phyloP scores from a whole-genome alignment of 2,797 vertebrate species.

The Fistularia tabacaria region DNA sequence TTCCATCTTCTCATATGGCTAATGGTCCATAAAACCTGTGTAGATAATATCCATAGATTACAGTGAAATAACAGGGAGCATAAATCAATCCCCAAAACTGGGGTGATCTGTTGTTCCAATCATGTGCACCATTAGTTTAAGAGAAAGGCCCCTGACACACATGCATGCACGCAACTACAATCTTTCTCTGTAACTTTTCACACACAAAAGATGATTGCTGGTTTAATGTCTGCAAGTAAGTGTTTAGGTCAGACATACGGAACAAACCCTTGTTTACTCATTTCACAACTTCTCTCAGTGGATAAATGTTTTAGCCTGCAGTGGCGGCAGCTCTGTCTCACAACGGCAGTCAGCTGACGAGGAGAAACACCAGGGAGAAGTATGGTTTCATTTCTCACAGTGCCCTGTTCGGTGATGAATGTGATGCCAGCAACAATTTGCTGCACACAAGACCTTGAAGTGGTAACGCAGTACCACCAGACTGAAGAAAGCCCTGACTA shows the following conservation, averaged over 20 bases:
- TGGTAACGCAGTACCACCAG: too few relatives aligned
- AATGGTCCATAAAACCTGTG: slow-evolving; percentile 69
- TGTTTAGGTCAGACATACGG: not conserved
- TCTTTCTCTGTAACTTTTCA: slow-evolving; percentile 16
- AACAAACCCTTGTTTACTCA: not conserved
- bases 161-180: slow-evolving; percentile 22
- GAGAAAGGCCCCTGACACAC: slow-evolving; percentile 38
- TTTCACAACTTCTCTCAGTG: too few relatives aligned
- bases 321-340: too few relatives aligned
- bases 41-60: slow-evolving; percentile 67
- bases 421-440: too few relatives aligned
- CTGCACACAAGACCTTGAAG: too few relatives aligned
- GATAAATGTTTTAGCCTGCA: too few relatives aligned
- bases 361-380: not conserved
- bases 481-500: too few relatives aligned
- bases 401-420: not conserved
- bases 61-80: slow-evolving; percentile 61
- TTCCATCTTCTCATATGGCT: slow-evolving; percentile 58
- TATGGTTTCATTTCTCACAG: not conserved
- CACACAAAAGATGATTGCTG: slow-evolving; percentile 5
- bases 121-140: slow-evolving; percentile 60
- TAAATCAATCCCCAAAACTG: slow-evolving; percentile 60
- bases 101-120: slow-evolving; percentile 62
- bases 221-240: slow-evolving; percentile 1
- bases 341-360: not conserved